Percentiles rank a stretch among this genome's conserved stretches.
These are phyloP conservation scores for Scaptomyza montana DNA, from an alignment of 1,140 invertebrate species.

Conservation along the genomic window DNA sequence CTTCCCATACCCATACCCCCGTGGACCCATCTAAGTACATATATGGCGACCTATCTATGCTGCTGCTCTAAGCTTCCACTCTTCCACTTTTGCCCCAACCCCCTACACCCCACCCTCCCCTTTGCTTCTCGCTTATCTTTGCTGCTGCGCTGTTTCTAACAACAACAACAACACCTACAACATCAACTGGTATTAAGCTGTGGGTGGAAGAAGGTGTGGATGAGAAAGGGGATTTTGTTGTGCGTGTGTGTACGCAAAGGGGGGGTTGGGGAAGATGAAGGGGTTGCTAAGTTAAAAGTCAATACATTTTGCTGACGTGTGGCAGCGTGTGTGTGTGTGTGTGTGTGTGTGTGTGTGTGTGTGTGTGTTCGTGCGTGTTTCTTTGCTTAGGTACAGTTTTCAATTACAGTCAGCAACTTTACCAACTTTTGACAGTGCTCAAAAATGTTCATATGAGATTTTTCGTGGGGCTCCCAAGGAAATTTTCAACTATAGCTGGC, in stretches of 20 bases:
- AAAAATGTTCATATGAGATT: constrained; percentile 35
- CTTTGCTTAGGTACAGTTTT: constrained; percentile 66
- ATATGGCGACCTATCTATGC: not conserved
- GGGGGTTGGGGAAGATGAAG: constrained; percentile 16
- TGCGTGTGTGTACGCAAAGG: not conserved
- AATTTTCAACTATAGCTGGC: not conserved
- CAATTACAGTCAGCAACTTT: constrained; percentile 66
- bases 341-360: constrained; percentile 15
- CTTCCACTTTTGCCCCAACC: no score
- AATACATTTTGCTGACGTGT: constrained; percentile 72
- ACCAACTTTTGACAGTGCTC: constrained; percentile 66
- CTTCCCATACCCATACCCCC: not conserved
- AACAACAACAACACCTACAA: constrained; percentile 22
- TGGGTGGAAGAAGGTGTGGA: constrained; percentile 10
- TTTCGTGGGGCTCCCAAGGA: not conserved
- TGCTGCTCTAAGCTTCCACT: not conserved
- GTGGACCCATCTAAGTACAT: not conserved
- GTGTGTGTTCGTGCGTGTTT: constrained; percentile 24
- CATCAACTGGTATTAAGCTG: constrained; percentile 31
- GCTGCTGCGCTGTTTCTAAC: constrained; percentile 35
- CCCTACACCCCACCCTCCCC: not conserved
- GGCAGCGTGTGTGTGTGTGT: constrained; percentile 28
- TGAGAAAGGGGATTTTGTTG: not conserved
- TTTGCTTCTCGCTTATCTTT: constrained; percentile 38
- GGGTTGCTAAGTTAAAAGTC: constrained; percentile 71